Evolutionary conservation across 2,797 vertebrate species (phyloP).

Genomic region (Propithecus deckenii): DNA sequence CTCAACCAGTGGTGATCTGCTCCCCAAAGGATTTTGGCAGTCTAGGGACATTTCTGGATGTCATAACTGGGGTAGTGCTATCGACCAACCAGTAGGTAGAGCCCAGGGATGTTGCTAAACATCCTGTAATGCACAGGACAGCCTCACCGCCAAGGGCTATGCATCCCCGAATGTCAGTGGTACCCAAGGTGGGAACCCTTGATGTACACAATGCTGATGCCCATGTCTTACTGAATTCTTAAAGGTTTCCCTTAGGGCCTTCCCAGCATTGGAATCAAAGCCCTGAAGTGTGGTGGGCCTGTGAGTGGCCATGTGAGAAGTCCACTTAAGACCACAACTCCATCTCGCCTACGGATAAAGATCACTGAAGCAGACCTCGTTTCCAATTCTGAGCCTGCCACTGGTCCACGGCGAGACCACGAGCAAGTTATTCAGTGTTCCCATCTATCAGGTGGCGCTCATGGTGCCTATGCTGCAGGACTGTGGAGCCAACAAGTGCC

Average conservation of each 20-base stretch:
- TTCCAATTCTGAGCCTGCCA: not conserved
- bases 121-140: not conserved
- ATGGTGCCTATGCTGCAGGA: accelerated
- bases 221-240: not conserved
- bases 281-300: not conserved
- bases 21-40: too few relatives aligned
- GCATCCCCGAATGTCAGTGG: not conserved
- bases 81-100: not conserved
- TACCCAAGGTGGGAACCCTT: not conserved
- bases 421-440: too few relatives aligned
- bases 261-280: not conserved
- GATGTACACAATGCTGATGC: accelerated
- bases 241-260: not conserved
- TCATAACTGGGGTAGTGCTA: not conserved
- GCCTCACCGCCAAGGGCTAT: not conserved
- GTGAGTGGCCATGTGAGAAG: not conserved
- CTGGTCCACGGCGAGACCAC: accelerated
- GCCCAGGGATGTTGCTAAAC: not conserved
- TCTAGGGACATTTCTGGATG: not conserved
- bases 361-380: not conserved
- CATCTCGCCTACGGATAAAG: not conserved
- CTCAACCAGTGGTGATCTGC: not conserved
- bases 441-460: not conserved
- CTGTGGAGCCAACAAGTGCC: not conserved
- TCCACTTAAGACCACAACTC: not conserved